Evolutionary conservation across 2,888 invertebrate species (phyloP).

Genomic region (Oeneis ivallda): DNA sequence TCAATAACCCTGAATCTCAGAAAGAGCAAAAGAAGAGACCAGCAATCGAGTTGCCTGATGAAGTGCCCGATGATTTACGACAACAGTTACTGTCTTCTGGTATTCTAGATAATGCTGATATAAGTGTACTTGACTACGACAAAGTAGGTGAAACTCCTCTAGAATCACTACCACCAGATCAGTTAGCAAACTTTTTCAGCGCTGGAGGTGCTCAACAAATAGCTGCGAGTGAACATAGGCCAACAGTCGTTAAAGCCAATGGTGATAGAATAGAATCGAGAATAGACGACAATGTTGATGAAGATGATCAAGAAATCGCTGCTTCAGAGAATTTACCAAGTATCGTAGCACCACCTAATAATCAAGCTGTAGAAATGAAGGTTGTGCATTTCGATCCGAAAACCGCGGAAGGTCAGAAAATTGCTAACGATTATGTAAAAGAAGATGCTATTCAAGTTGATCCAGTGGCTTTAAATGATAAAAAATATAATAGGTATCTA

Average conservation of each 20-base stretch:
- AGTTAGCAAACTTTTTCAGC: constrained; percentile 91
- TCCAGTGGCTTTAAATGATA: constrained; percentile 87
- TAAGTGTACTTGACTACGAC: constrained; percentile 93
- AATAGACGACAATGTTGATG: constrained; percentile 69
- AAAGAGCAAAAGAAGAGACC: constrained; percentile 82
- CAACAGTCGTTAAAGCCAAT: constrained; percentile 84
- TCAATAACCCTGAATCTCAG: constrained; percentile 66
- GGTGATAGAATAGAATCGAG: constrained; percentile 80
- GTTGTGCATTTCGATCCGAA: constrained; percentile 91
- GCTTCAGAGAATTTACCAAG: constrained; percentile 78
- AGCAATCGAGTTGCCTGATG: constrained; percentile 86
- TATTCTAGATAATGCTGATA: constrained; percentile 92
- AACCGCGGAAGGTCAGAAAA: constrained; percentile 85
- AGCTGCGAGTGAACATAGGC: constrained; percentile 85
- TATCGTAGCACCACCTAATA: constrained; percentile 60
- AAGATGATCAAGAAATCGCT: constrained; percentile 80
- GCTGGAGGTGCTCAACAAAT: constrained; percentile 90
- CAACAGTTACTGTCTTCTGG: constrained; percentile 92
- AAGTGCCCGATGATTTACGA: constrained; percentile 93
- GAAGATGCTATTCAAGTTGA: constrained; percentile 87
- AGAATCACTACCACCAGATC: constrained; percentile 91
- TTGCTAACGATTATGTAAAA: constrained; percentile 87
- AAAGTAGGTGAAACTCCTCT: constrained; percentile 93
- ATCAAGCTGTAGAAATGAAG: constrained; percentile 89
- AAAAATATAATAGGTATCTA: constrained; percentile 90